Evolutionary conservation across 2,113 vertebrate species (phyloP).

Genomic region (Podarcis muralis): DNA sequence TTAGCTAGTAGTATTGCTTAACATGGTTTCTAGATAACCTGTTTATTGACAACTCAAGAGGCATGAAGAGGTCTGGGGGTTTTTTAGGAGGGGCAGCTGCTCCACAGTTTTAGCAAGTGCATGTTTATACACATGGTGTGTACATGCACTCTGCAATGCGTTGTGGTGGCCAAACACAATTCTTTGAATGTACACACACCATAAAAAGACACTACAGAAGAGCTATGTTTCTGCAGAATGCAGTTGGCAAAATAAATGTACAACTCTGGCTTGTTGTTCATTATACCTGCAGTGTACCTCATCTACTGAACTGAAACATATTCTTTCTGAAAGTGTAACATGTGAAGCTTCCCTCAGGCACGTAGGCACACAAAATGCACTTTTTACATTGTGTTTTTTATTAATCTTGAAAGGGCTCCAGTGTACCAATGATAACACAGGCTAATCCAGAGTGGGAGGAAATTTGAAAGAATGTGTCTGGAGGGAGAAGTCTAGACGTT

Average conservation of each 20-base stretch:
- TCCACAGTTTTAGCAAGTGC: background rate
- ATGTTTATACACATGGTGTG: background rate
- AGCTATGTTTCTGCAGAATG: background rate
- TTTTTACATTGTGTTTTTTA: slow-evolving; percentile 11
- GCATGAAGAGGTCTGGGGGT: background rate
- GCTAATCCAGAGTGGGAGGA: slow-evolving; percentile 38
- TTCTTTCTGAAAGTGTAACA: background rate
- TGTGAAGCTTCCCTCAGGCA: background rate
- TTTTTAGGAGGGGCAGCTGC: background rate
- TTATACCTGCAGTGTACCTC: background rate
- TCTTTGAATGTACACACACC: background rate
- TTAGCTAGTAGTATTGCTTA: background rate
- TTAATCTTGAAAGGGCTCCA: slow-evolving; percentile 37
- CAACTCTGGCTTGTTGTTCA: background rate
- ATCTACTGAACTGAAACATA: background rate
- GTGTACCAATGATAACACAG: slow-evolving; percentile 35
- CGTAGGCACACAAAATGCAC: slow-evolving; percentile 1
- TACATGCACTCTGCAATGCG: background rate
- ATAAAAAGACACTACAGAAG: background rate
- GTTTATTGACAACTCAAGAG: background rate
- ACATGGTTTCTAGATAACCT: background rate
- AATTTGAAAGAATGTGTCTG: slow-evolving; percentile 37
- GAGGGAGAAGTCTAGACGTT: slow-evolving; percentile 27
- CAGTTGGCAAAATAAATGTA: background rate
- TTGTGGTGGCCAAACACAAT: background rate